Evolutionary conservation across 2,888 invertebrate genomes (phyloP).

Genomic region (Augochlorella aurata): DNA sequence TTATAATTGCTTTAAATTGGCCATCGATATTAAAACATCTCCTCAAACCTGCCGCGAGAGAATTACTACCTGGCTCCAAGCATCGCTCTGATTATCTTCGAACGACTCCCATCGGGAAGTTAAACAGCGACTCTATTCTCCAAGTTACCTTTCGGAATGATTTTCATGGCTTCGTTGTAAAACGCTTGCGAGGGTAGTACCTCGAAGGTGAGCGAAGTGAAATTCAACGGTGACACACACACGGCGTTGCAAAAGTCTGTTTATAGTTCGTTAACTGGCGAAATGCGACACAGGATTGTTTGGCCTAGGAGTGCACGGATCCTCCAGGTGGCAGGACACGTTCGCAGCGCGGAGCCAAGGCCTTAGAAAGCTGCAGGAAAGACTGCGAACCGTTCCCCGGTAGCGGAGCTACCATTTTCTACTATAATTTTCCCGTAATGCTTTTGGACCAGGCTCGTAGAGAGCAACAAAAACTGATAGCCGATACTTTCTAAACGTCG

Average conservation of each 20-base stretch:
- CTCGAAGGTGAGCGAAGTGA: no score
- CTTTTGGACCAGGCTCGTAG: conserved; percentile 3
- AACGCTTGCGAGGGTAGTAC: no score
- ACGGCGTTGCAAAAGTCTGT: neutral
- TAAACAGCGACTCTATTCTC: no score
- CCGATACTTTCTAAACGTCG: conserved; percentile 43
- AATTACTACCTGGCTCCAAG: no score
- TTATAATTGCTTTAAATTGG: no score
- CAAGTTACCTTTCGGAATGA: no score
- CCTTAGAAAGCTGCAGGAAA: conserved; percentile 48
- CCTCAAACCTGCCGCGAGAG: no score
- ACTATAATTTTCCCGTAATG: conserved; percentile 18
- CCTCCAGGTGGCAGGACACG: neutral
- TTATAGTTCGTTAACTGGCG: neutral
- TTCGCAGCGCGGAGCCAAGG: conserved; percentile 14
- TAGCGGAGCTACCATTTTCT: conserved; percentile 15
- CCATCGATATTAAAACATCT: no score
- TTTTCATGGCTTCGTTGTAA: no score
- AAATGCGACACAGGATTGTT: neutral
- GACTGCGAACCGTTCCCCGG: conserved; percentile 5
- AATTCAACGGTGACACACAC: no score
- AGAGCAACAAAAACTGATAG: conserved; percentile 41
- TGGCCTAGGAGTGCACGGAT: neutral
- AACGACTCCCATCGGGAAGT: no score
- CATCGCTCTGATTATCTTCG: no score